Percentiles rank a stretch among this genome's conserved stretches.
These are phyloP conservation scores for Scyliorhinus canicula DNA, from an alignment of 2,797 vertebrate species.

Conservation along the genomic window DNA sequence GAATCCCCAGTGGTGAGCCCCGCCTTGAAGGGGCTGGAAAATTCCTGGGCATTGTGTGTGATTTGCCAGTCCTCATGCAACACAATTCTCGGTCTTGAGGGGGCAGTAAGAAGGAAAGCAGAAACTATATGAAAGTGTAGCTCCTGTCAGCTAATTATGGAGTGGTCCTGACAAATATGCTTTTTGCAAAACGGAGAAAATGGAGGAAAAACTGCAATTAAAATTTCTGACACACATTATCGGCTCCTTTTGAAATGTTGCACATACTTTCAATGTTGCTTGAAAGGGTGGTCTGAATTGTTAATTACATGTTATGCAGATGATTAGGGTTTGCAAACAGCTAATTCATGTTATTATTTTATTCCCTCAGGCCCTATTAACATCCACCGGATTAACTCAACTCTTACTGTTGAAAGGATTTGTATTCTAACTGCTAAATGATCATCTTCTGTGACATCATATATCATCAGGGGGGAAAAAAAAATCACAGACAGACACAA, in stretches of 20 bases:
- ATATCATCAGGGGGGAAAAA: background rate
- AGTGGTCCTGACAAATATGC: background rate
- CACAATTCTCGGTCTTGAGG: no score
- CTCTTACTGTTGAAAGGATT: constrained; percentile 32
- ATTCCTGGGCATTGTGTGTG: no score
- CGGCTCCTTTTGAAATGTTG: constrained; percentile 29
- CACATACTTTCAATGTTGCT: constrained; percentile 23
- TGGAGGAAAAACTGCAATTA: constrained; percentile 20
- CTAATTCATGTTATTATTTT: constrained; percentile 37
- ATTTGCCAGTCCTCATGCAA: background rate
- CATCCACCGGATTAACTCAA: constrained; percentile 21
- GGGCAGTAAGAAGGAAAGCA: background rate
- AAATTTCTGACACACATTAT: constrained; percentile 26
- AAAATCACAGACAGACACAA: background rate
- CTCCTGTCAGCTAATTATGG: background rate
- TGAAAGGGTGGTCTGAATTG: constrained; percentile 36
- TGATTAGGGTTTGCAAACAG: constrained; percentile 28
- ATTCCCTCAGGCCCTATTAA: constrained; percentile 36
- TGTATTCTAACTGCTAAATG: background rate
- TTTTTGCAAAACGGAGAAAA: background rate
- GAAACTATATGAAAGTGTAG: constrained; percentile 13
- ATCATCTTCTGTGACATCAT: constrained; percentile 22
- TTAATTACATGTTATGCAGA: constrained; percentile 27
- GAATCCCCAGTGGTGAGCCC: no score
- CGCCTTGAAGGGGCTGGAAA: no score